These are phyloP conservation scores for Frankliniella intonsa DNA, from an alignment of 2,888 invertebrate genomes.

Conservation along the genomic window DNA sequence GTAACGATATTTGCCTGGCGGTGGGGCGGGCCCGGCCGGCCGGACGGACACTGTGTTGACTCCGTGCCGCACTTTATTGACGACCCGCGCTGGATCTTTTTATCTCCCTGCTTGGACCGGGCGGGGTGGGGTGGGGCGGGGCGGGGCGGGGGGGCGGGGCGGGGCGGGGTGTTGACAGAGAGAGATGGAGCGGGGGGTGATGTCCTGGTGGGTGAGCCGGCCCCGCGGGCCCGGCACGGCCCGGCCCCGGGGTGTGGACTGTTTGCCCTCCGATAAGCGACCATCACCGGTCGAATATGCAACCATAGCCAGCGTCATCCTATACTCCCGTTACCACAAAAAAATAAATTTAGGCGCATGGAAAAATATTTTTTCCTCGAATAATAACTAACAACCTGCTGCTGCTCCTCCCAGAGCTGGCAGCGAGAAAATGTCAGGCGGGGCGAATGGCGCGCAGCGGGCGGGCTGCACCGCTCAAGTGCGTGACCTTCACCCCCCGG, in stretches of 20 bases:
- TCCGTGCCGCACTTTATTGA: no score
- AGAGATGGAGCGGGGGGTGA: no score
- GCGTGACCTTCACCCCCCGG: neutral
- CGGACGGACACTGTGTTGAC: no score
- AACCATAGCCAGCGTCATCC: neutral
- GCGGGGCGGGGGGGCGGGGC: no score
- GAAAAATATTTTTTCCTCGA: neutral
- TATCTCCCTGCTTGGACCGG: no score
- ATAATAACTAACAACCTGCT: neutral
- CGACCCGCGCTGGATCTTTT: no score
- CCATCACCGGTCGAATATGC: neutral
- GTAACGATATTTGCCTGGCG: no score
- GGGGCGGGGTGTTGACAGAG: no score
- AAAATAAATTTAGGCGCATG: neutral
- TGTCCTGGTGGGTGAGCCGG: no score
- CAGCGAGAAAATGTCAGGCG: neutral
- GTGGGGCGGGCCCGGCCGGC: no score
- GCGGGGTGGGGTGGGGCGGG: no score
- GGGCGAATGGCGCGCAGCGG: neutral
- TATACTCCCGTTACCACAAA: neutral
- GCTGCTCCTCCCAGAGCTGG: no score
- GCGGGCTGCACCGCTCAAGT: neutral
- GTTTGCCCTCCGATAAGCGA: conserved; percentile 1
- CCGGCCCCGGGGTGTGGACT: neutral
- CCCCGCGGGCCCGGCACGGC: neutral